Percentiles rank a stretch among this genome's conserved stretches.
phyloP scores from a whole-genome alignment of 2,113 vertebrate species.

The Proteles cristata region DNA sequence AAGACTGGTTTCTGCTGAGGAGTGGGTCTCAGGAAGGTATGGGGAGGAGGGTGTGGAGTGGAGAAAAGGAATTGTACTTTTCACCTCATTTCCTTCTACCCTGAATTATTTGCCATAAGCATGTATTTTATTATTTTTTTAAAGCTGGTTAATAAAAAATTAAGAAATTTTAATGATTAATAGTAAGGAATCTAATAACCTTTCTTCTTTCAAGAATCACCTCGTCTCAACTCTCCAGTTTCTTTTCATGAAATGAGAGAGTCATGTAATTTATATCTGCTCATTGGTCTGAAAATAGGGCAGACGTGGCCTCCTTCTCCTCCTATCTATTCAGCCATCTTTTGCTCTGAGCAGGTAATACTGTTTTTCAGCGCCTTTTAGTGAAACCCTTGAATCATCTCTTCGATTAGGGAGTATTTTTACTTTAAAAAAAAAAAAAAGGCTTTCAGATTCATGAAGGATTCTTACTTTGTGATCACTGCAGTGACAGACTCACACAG shows the following conservation, averaged over 20 bases:
- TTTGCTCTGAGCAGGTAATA: not conserved
- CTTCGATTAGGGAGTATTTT: not conserved
- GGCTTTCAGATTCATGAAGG: not conserved
- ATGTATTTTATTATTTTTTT: conserved; percentile 29
- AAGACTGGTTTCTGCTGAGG: not conserved
- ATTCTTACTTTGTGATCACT: not conserved
- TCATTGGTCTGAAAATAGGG: not conserved
- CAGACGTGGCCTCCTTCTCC: not conserved
- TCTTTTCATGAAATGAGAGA: not conserved
- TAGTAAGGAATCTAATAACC: conserved; percentile 60
- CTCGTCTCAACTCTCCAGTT: not conserved
- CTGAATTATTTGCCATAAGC: conserved; percentile 44
- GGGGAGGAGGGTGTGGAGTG: no score
- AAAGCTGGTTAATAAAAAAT: conserved; percentile 58
- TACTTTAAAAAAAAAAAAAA: not conserved
- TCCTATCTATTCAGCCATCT: not conserved
- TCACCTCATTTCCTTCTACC: conserved; percentile 3
- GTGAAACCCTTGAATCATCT: not conserved
- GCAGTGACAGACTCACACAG: not conserved
- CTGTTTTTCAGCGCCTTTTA: not conserved
- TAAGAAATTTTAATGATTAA: conserved; percentile 62
- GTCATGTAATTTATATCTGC: not conserved
- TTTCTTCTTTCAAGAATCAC: conserved; percentile 54
- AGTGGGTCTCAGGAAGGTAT: not conserved
- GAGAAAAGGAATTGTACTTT: conserved; percentile 49